Percentiles rank a stretch among this genome's conserved stretches.
These are phyloP conservation scores for Nasonia giraulti DNA, from an alignment of 1,140 invertebrate species.

Conservation along the genomic window DNA sequence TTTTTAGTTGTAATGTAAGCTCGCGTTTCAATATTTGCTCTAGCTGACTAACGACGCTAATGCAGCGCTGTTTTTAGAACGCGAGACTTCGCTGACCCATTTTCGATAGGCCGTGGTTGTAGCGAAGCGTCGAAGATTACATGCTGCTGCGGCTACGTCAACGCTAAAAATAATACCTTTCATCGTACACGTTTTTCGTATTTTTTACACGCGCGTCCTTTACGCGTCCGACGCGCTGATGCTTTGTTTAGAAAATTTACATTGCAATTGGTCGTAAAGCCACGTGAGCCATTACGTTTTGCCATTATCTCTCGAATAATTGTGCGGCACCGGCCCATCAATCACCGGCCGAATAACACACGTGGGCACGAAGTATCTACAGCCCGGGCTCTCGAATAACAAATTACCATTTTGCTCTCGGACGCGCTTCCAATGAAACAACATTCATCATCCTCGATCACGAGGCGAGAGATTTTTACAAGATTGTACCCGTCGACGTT, in stretches of 20 bases:
- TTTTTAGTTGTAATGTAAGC: too few relatives aligned
- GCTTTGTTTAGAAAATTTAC: slow-evolving; percentile 15
- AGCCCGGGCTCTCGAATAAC: neutral
- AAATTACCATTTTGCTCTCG: slow-evolving; percentile 6
- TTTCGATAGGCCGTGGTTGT: too few relatives aligned
- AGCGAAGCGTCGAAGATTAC: too few relatives aligned
- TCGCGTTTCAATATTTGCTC: too few relatives aligned
- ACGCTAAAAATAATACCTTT: neutral
- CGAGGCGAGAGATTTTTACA: neutral
- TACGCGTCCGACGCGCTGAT: neutral
- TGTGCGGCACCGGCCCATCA: neutral
- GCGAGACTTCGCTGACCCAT: neutral
- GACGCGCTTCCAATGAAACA: neutral
- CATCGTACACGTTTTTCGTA: neutral
- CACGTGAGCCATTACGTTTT: neutral
- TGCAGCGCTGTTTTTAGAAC: neutral
- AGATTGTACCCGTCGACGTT: too few relatives aligned
- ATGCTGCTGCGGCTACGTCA: neutral
- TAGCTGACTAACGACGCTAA: neutral
- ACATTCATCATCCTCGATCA: slow-evolving; percentile 14
- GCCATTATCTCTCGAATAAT: slow-evolving; percentile 26
- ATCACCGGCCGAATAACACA: neutral
- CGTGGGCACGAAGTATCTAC: neutral
- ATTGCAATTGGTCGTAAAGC: slow-evolving; percentile 1
- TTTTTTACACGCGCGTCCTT: neutral